Base-by-base conservation (phyloP, 2,797 vertebrate species). In the Selene dorsalis region DNA sequence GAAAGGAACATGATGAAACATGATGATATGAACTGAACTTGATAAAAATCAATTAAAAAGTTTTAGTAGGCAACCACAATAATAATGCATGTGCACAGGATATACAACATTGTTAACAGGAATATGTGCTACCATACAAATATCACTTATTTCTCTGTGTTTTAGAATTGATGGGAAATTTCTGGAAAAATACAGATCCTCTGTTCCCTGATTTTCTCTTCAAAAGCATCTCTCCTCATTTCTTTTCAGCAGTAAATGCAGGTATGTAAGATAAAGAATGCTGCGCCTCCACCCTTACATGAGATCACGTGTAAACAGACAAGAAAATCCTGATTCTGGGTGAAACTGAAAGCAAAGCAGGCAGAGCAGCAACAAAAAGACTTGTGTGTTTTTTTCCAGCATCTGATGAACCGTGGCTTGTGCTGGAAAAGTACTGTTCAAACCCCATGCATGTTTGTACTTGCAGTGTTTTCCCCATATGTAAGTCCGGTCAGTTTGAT, bases 311-410 rank as follows among this genome's bases (percentile, higher is more conserved):
- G 43, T 65, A 55, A 53, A 16, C 26, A 53, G 26, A 72, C 62
- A 9, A 39, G 56, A 67, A 67, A 61, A 32, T 67, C 57, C 76
- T 38, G 55, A 78, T 38, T 65, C 47, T 35, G 38, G 3, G 6
- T 50, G 9, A 11, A 4, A n/a, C 47, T 22, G 8, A 4, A 4
- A 45, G 43, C 43, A 12, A 18, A 6, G 43, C 16, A 45, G 14
- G 20, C 47, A n/a, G 9, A 4, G 47, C 9, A 50, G 20, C 10
- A 11, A 50, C 9, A 50, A 50, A n/a, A 22, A n/a, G 47, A 50
- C 18, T n/a, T 50, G 13, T 35, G 6, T 35, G 32, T n/a, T 48
- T 18, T 11, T 11, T 50, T 6, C 48, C 22, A 11, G 11, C 48
- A 24, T 52, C n/a, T 24, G 4, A 24, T 13, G 11, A 52, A 52